Percentiles rank a stretch among this genome's conserved stretches.
These are phyloP conservation scores for Pinna nobilis DNA, from an alignment of 1,140 invertebrate genomes.

Conservation along the genomic window DNA sequence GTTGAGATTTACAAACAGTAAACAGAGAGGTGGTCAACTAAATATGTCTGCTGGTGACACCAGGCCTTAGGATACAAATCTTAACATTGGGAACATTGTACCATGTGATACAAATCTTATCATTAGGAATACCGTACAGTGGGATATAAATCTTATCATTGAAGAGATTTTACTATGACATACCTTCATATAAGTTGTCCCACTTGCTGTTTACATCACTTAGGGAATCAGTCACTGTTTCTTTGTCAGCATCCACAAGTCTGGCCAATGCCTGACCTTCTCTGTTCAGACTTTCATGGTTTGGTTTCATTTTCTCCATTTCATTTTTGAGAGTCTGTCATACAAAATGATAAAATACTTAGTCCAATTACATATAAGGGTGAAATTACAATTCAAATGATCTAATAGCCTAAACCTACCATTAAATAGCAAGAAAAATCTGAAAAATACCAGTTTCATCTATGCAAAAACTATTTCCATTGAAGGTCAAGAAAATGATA, in stretches of 20 bases:
- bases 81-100: too few species aligned
- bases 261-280: constrained; percentile 87
- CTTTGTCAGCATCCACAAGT: constrained; percentile 92
- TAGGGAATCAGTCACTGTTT: constrained; percentile 89
- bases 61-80: too few species aligned
- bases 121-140: too few species aligned
- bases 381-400: too few species aligned
- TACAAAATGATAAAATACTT: too few species aligned
- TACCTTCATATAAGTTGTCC: constrained; percentile 88
- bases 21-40: too few species aligned
- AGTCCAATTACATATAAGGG: too few species aligned
- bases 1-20: too few species aligned
- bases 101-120: too few species aligned
- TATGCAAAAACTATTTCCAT: background rate
- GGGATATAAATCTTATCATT: too few species aligned
- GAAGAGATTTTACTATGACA: too few species aligned
- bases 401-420: background rate
- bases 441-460: background rate
- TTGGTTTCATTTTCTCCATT: constrained; percentile 91
- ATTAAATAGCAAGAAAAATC: background rate
- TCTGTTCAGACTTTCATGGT: constrained; percentile 91
- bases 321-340: constrained; percentile 86
- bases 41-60: too few species aligned
- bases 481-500: background rate
- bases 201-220: constrained; percentile 88